Conservation (phyloP, 2,888 invertebrate species). For the Tanytarsus gracilentus region DNA sequence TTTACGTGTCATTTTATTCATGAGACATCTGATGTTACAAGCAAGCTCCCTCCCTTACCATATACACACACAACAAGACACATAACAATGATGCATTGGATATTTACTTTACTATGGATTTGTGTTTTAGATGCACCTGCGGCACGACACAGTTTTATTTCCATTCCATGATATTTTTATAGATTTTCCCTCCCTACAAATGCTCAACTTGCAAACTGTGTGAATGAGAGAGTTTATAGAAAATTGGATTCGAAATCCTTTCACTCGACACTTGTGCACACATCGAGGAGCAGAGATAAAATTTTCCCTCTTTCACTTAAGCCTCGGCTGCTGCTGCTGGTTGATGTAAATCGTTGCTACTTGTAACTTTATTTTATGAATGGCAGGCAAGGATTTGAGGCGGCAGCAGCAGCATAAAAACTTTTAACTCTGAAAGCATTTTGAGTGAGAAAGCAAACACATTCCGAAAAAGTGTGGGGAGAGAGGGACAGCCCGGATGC, state of each 20-base stretch:
- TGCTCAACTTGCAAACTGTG: not conserved
- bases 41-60: not conserved
- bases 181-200: not conserved
- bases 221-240: not conserved
- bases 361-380: no score
- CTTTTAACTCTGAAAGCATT: no score
- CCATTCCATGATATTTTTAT: slow-evolving; percentile 7
- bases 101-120: slow-evolving; percentile 24
- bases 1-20: slow-evolving; percentile 21
- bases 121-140: slow-evolving; percentile 27
- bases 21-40: slow-evolving; percentile 18
- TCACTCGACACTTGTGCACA: slow-evolving; percentile 12
- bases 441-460: not conserved
- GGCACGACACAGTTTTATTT: slow-evolving; percentile 15
- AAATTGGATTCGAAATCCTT: slow-evolving; percentile 1
- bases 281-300: no score
- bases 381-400: no score
- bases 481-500: not conserved
- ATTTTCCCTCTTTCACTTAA: no score
- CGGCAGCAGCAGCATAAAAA: no score
- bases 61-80: slow-evolving; percentile 17
- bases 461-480: not conserved
- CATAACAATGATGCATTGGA: slow-evolving; percentile 22
- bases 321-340: no score
- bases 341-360: no score